A percentile compares a stretch with the other conserved stretches of the same genome.
Conservation (phyloP, 2,797 vertebrate genomes). For the Holocentrus rufus region DNA sequence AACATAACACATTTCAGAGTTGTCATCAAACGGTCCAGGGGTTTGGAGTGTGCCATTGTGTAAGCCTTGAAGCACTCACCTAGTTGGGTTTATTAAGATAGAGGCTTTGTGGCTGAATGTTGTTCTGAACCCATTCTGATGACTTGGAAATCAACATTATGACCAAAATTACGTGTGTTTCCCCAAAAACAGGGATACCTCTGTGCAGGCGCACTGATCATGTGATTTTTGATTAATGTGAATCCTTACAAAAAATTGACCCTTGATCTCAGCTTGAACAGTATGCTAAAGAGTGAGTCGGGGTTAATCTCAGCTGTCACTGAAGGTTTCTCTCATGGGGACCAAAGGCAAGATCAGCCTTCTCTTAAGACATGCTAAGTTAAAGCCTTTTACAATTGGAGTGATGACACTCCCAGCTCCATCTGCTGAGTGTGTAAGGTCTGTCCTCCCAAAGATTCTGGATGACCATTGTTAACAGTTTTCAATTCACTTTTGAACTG, state of each 20-base stretch:
- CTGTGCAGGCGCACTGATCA: not conserved
- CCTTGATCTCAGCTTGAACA: not conserved
- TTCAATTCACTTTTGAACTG: no score
- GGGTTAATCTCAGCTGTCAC: not conserved
- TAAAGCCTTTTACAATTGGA: not conserved
- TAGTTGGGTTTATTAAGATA: not conserved
- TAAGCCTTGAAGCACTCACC: not conserved
- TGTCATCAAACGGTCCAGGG: not conserved
- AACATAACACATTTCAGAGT: not conserved
- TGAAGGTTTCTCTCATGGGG: not conserved
- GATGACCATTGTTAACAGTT: no score
- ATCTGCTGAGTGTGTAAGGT: not conserved
- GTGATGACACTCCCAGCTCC: not conserved
- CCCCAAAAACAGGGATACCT: not conserved
- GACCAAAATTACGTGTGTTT: not conserved
- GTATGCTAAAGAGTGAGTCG: not conserved
- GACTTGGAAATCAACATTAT: not conserved
- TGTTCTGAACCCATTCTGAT: not conserved
- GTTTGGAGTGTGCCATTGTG: not conserved
- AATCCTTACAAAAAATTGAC: not conserved
- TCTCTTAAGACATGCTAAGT: not conserved
- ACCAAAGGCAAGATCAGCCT: not conserved
- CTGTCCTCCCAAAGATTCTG: not conserved
- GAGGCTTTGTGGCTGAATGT: conserved; percentile 6
- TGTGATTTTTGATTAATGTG: not conserved